phyloP scores from a whole-genome alignment of 2,113 vertebrate genomes.

The Sitta europaea region DNA sequence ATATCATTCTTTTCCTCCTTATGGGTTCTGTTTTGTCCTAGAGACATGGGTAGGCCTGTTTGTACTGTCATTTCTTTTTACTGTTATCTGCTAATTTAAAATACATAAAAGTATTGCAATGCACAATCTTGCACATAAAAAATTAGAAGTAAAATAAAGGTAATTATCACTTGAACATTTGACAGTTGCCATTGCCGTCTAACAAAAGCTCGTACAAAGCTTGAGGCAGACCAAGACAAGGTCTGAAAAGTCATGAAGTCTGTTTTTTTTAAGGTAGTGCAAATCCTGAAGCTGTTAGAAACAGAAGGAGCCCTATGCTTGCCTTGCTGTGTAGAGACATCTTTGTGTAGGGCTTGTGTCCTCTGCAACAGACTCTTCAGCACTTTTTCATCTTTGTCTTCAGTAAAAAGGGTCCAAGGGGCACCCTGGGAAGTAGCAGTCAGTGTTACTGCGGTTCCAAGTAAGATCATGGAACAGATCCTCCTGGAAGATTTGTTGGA shows the following conservation, averaged over 20 bases:
- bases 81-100: neutral
- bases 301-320: accelerated
- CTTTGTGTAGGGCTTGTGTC: neutral
- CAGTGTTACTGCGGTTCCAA: neutral
- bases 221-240: neutral
- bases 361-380: neutral
- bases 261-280: neutral
- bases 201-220: neutral
- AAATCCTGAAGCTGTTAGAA: neutral
- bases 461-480: too few species aligned
- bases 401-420: neutral
- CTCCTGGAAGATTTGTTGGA: neutral
- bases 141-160: neutral
- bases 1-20: neutral
- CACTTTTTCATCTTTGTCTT: neutral
- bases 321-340: neutral
- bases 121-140: neutral
- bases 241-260: neutral
- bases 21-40: neutral
- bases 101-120: neutral
- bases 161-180: neutral
- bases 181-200: neutral
- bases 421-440: neutral
- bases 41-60: neutral
- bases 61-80: neutral